Conservation (phyloP, 2,888 invertebrate species). For the Eledone cirrhosa region DNA sequence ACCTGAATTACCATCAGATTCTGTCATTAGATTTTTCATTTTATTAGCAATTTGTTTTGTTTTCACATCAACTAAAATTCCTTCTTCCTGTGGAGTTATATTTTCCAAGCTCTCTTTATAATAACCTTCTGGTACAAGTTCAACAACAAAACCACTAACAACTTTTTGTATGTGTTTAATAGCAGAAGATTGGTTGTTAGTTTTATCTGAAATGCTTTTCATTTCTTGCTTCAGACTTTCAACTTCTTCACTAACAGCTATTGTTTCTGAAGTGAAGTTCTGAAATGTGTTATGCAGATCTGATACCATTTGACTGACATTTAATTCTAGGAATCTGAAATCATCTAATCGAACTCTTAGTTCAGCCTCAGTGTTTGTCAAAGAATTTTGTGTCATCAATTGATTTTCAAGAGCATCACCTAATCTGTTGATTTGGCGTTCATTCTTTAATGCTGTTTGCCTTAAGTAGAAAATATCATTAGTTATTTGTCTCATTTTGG, state of each 20-base stretch:
- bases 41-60: slow-evolving; percentile 53
- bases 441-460: neutral
- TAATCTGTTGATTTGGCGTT: neutral
- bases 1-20: slow-evolving; percentile 11
- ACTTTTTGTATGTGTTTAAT: slow-evolving; percentile 44
- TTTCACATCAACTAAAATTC: slow-evolving; percentile 34
- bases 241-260: neutral
- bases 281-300: neutral
- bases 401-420: neutral
- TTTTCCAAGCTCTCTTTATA: slow-evolving; percentile 38
- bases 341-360: slow-evolving; percentile 2
- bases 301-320: neutral
- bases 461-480: neutral
- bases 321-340: neutral
- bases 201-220: slow-evolving; percentile 27
- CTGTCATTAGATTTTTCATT: slow-evolving; percentile 42
- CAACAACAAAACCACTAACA: slow-evolving; percentile 44
- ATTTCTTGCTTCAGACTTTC: slow-evolving; percentile 27
- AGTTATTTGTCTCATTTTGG: neutral
- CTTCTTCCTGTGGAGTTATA: neutral
- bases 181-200: slow-evolving; percentile 38
- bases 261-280: neutral
- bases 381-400: neutral
- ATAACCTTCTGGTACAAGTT: slow-evolving; percentile 26
- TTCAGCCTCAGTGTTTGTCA: slow-evolving; percentile 4